A percentile compares a stretch with the other conserved stretches of the same genome.
Conservation (phyloP, 2,797 vertebrate genomes). For the Cheirogaleus major region DNA sequence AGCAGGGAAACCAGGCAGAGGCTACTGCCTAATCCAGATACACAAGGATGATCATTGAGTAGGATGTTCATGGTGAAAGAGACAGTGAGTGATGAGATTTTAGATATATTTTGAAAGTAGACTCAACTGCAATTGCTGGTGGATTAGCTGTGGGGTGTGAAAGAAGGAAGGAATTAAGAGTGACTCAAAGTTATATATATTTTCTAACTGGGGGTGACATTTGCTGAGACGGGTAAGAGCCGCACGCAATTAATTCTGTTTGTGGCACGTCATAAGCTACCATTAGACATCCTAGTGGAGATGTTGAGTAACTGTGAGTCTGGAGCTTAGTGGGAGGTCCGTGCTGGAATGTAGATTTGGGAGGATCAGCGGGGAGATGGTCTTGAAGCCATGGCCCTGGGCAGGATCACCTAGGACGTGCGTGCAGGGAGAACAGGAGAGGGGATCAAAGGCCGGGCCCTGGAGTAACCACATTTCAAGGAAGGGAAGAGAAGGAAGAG, state of each 20-base stretch:
- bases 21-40: background rate
- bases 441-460: background rate
- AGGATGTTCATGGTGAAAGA: background rate
- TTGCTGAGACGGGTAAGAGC: background rate
- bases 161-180: background rate
- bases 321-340: background rate
- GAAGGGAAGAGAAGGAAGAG: background rate
- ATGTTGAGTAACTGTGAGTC: background rate
- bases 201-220: background rate
- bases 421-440: background rate
- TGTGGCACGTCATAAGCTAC: background rate
- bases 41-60: background rate
- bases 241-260: background rate
- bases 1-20: background rate
- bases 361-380: background rate
- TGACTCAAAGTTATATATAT: background rate
- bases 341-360: background rate
- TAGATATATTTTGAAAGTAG: background rate
- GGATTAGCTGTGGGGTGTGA: background rate
- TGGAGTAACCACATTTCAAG: background rate
- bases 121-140: background rate
- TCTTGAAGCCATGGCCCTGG: background rate
- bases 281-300: background rate
- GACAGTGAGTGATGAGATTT: background rate
- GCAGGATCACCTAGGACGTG: background rate